phyloP scores from a whole-genome alignment of 2,888 invertebrate species.

The Drosophila nr. medialis region DNA sequence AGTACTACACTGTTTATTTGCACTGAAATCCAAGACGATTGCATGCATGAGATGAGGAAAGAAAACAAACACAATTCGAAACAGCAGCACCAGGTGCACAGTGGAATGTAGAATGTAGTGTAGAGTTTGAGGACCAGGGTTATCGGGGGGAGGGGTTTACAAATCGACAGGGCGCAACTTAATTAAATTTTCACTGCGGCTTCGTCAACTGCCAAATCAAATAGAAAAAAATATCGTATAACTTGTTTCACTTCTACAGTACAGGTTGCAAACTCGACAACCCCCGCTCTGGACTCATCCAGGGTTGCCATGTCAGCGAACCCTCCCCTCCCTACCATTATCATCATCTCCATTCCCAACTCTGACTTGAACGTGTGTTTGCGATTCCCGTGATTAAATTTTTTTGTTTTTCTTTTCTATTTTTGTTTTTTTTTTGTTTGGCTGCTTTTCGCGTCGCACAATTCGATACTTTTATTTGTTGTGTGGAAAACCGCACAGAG shows the following conservation, averaged over 20 bases:
- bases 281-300: background rate
- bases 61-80: conserved; percentile 18
- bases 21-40: conserved; percentile 74
- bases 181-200: conserved; percentile 82
- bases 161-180: conserved; percentile 64
- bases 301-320: conserved; percentile 66
- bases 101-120: conserved; percentile 17
- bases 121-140: background rate
- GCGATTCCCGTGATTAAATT: conserved; percentile 72
- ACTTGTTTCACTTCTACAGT: conserved; percentile 68
- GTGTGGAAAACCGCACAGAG: conserved; percentile 66
- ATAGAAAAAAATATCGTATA: conserved; percentile 78
- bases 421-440: background rate
- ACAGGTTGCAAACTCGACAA: conserved; percentile 56
- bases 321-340: conserved; percentile 11
- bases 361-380: conserved; percentile 53
- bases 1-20: conserved; percentile 65
- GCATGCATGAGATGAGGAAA: conserved; percentile 61
- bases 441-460: conserved; percentile 23
- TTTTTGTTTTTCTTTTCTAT: conserved; percentile 34
- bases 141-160: conserved; percentile 8
- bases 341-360: conserved; percentile 1
- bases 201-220: conserved; percentile 70
- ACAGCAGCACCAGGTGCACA: conserved; percentile 42
- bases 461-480: conserved; percentile 77